A percentile compares a stretch with the other conserved stretches of the same genome.
These are phyloP conservation scores for Tridacna crocea DNA, from an alignment of 2,888 invertebrate species.

Conservation along the genomic window DNA sequence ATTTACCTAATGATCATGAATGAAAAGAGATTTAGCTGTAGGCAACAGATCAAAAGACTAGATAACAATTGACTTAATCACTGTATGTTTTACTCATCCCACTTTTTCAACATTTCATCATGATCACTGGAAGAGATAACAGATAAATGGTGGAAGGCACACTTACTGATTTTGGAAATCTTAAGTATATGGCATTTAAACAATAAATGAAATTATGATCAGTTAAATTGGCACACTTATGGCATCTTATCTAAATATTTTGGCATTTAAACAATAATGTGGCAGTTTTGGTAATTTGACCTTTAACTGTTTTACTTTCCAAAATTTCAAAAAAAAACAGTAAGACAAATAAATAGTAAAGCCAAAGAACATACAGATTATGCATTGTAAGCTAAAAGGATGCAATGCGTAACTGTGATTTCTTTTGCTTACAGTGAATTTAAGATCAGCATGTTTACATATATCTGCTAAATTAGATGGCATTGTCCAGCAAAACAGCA, in stretches of 20 bases:
- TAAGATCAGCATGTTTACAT: no score
- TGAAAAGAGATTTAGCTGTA: neutral
- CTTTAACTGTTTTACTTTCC: no score
- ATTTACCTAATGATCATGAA: constrained; percentile 10
- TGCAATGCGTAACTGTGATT: no score
- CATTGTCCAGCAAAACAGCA: no score
- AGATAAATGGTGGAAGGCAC: constrained; percentile 4
- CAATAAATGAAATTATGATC: constrained; percentile 7
- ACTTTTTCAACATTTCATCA: constrained; percentile 7
- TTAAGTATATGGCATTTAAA: constrained; percentile 18
- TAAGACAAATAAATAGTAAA: no score
- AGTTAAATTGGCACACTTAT: neutral
- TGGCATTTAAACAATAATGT: constrained; percentile 16
- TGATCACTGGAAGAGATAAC: neutral
- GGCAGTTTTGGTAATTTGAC: neutral
- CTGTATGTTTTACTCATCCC: constrained; percentile 7
- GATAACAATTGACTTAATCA: constrained; percentile 17
- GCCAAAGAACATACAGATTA: no score
- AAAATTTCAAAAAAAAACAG: no score
- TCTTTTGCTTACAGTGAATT: no score
- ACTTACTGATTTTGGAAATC: constrained; percentile 4
- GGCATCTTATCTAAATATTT: neutral
- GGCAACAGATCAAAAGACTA: constrained; percentile 10
- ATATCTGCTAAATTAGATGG: no score
- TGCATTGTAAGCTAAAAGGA: no score